A percentile compares a stretch with the other conserved stretches of the same genome.
Conservation (phyloP, 2,113 vertebrate genomes). For the Oceanodroma tethys region DNA sequence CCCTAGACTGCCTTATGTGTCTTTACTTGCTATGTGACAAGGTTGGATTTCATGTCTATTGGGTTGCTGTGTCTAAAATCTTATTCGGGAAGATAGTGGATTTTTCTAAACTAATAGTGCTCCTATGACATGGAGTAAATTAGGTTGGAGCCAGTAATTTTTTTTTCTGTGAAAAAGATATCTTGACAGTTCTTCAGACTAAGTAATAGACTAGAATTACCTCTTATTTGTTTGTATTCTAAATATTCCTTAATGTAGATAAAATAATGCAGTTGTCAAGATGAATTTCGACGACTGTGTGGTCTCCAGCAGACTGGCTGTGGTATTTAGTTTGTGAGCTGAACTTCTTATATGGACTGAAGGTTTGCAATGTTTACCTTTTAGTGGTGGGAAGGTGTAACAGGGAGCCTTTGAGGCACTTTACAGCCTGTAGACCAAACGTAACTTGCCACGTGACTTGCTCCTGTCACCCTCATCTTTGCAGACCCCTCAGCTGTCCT, state of each 20-base stretch:
- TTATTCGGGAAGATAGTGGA: background rate
- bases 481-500: background rate
- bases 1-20: background rate
- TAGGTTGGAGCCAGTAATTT: background rate
- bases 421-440: background rate
- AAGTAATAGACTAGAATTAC: background rate
- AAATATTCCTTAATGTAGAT: background rate
- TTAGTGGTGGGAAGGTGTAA: background rate
- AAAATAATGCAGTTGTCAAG: background rate
- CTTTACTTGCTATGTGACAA: background rate
- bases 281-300: background rate
- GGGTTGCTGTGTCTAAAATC: background rate
- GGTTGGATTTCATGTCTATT: background rate
- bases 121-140: background rate
- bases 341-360: background rate
- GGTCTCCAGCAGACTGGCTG: background rate
- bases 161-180: background rate
- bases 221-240: background rate
- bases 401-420: background rate
- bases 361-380: background rate
- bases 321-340: background rate
- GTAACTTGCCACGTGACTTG: background rate
- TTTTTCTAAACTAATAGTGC: background rate
- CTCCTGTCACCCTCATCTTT: background rate
- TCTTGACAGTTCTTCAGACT: background rate